These are phyloP conservation scores for Apamea anceps DNA, from an alignment of 2,888 invertebrate genomes.

Conservation along the genomic window DNA sequence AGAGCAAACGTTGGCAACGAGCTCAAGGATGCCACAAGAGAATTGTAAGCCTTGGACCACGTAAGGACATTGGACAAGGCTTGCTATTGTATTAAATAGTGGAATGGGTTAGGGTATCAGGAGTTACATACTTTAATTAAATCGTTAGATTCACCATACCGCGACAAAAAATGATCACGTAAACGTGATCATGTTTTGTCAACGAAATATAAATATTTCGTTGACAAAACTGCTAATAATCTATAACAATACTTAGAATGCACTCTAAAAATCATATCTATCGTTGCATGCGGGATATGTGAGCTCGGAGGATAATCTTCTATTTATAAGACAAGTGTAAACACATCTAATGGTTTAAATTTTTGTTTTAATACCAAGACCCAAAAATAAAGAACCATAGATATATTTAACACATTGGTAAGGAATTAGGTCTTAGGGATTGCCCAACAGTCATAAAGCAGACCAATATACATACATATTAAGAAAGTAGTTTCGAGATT, in stretches of 20 bases:
- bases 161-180: background rate
- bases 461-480: background rate
- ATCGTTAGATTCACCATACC: background rate
- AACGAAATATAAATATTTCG: no score
- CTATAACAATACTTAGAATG: no score
- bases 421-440: background rate
- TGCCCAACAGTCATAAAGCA: background rate
- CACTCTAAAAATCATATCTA: no score
- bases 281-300: no score
- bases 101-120: background rate
- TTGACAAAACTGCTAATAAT: no score
- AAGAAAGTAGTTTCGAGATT: background rate
- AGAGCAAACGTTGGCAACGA: slow-evolving; percentile 33
- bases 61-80: background rate
- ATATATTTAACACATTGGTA: background rate
- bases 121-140: background rate
- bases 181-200: no score
- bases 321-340: no score
- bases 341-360: no score
- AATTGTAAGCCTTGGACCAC: slow-evolving; percentile 25
- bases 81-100: background rate
- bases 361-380: no score
- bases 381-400: no score
- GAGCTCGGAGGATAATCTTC: no score
- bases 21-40: slow-evolving; percentile 55